phyloP scores from a whole-genome alignment of 2,888 invertebrate genomes.

The Euzophera pinguis region DNA sequence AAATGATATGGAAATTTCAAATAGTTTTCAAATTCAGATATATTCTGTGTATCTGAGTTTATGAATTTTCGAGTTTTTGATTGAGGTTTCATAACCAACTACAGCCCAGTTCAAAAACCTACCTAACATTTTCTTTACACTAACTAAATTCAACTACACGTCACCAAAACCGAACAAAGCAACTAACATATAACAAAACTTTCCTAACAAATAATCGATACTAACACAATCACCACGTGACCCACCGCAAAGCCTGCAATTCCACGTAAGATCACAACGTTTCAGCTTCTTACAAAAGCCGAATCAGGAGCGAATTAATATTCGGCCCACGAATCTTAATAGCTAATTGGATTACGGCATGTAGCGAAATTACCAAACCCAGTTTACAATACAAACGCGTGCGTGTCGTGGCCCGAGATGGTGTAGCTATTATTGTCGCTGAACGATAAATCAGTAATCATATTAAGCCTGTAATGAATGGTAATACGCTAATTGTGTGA shows the following conservation, averaged over 20 bases:
- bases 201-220: conserved; percentile 31
- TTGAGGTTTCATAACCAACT: too few relatives aligned
- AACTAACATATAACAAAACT: neutral
- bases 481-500: conserved; percentile 36
- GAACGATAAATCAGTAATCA: conserved; percentile 64
- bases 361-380: conserved; percentile 75
- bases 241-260: conserved; percentile 29
- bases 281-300: conserved; percentile 53
- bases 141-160: too few relatives aligned
- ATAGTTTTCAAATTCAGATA: too few relatives aligned
- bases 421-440: conserved; percentile 46
- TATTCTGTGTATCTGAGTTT: too few relatives aligned
- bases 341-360: conserved; percentile 79
- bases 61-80: too few relatives aligned
- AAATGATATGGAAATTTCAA: too few relatives aligned
- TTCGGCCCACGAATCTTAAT: conserved; percentile 77
- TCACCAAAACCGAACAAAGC: neutral
- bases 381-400: conserved; percentile 64
- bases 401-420: conserved; percentile 49
- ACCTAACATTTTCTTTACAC: too few relatives aligned
- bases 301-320: conserved; percentile 69
- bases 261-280: conserved; percentile 55
- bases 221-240: conserved; percentile 34
- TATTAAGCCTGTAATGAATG: conserved; percentile 51
- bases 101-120: too few relatives aligned